A percentile compares a stretch with the other conserved stretches of the same genome.
Evolutionary conservation across 2,888 invertebrate genomes (phyloP).

Genomic region (Oscheius sp.): DNA sequence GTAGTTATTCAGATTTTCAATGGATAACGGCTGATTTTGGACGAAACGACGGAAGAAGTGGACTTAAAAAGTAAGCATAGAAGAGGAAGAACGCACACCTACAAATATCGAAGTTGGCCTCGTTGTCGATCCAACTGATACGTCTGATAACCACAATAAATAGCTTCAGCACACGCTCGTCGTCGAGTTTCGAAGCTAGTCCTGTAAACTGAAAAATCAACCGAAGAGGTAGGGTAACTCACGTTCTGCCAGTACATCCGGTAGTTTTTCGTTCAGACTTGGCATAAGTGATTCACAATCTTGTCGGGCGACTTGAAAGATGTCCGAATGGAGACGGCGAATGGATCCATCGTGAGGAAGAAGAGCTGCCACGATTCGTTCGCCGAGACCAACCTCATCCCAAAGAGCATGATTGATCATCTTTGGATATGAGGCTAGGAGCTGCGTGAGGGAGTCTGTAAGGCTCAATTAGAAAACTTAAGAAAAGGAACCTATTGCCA

Average conservation of each 20-base stretch:
- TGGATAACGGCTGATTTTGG: background rate
- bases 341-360: background rate
- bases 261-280: background rate
- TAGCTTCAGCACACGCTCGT: background rate
- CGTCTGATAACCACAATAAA: background rate
- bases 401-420: background rate
- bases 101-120: background rate
- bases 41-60: constrained; percentile 3
- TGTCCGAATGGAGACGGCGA: constrained; percentile 8
- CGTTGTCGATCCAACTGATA: background rate
- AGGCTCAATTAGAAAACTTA: background rate
- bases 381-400: background rate
- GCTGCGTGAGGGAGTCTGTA: constrained; percentile 6
- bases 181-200: background rate
- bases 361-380: background rate
- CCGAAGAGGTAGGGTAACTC: background rate
- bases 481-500: background rate
- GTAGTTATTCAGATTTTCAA: background rate
- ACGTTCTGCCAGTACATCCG: background rate
- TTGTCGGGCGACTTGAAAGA: background rate
- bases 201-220: background rate
- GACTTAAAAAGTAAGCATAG: background rate
- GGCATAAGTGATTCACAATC: background rate
- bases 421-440: background rate
- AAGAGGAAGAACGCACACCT: background rate